Evolutionary conservation across 1,140 invertebrate genomes (phyloP).

Genomic region (Drosophila virilis): DNA sequence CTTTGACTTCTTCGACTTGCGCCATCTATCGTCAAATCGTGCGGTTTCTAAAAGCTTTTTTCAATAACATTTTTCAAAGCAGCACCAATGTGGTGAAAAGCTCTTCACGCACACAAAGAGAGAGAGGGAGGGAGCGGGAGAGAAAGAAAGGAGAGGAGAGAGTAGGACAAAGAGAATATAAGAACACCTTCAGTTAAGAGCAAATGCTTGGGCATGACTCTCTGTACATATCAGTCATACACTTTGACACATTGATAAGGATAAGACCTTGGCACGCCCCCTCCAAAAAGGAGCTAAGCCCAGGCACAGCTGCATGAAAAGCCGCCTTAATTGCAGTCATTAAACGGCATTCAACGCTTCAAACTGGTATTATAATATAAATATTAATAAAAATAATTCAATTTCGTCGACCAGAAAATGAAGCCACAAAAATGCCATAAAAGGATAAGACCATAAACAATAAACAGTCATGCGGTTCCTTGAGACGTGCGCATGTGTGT

Average conservation of each 20-base stretch:
- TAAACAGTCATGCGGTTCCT: slow-evolving; percentile 36
- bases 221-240: slow-evolving; percentile 15
- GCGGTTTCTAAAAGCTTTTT: neutral
- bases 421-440: slow-evolving; percentile 68
- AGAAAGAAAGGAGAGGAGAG: slow-evolving; percentile 3
- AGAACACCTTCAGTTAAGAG: slow-evolving; percentile 7
- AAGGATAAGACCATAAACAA: slow-evolving; percentile 51
- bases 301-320: slow-evolving; percentile 40
- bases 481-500: neutral
- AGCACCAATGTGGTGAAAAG: slow-evolving; percentile 46
- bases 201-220: slow-evolving; percentile 13
- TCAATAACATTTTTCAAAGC: slow-evolving; percentile 4
- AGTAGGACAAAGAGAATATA: neutral
- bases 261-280: slow-evolving; percentile 46
- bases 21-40: slow-evolving; percentile 34
- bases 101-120: slow-evolving; percentile 2
- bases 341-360: slow-evolving; percentile 34
- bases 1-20: neutral
- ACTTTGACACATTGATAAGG: slow-evolving; percentile 62
- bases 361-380: slow-evolving; percentile 54
- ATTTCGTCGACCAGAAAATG: slow-evolving; percentile 41
- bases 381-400: slow-evolving; percentile 64
- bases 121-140: neutral
- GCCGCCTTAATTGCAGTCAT: slow-evolving; percentile 65
- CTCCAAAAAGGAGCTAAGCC: slow-evolving; percentile 9